Evolutionary conservation across 2,888 invertebrate genomes (phyloP).

Genomic region (Alloscopus bannaensis): DNA sequence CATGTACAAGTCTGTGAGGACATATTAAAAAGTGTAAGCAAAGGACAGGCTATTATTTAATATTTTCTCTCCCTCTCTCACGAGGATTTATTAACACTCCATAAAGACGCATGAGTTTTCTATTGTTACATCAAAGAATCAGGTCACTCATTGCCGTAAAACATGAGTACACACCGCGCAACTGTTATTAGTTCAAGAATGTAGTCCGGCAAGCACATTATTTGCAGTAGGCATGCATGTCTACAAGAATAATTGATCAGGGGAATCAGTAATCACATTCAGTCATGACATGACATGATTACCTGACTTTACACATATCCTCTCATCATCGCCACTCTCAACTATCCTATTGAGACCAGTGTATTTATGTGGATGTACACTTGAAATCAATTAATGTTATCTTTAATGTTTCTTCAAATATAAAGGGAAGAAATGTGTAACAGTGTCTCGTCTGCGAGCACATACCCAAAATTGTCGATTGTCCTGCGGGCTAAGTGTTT

Average conservation of each 20-base stretch:
- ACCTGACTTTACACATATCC: neutral
- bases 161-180: neutral
- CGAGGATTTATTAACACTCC: slow-evolving; percentile 46
- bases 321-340: slow-evolving; percentile 1
- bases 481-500: too few relatives aligned
- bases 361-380: slow-evolving; percentile 23
- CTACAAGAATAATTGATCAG: slow-evolving; percentile 37
- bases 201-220: too few relatives aligned
- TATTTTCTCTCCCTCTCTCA: slow-evolving; percentile 16
- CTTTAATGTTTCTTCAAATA: slow-evolving; percentile 29
- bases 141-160: slow-evolving; percentile 35
- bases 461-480: neutral
- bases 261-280: slow-evolving; percentile 46
- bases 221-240: neutral
- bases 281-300: slow-evolving; percentile 53
- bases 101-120: slow-evolving; percentile 22
- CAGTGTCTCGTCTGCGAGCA: too few relatives aligned
- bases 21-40: neutral
- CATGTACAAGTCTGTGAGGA: neutral
- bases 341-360: neutral
- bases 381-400: slow-evolving; percentile 54
- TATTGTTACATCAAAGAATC: slow-evolving; percentile 45
- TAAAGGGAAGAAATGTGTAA: slow-evolving; percentile 15
- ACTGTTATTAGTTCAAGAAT: too few relatives aligned
- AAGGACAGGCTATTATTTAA: neutral